Conservation (phyloP, 2,888 invertebrate genomes). For the Pachydiplax longipennis region DNA sequence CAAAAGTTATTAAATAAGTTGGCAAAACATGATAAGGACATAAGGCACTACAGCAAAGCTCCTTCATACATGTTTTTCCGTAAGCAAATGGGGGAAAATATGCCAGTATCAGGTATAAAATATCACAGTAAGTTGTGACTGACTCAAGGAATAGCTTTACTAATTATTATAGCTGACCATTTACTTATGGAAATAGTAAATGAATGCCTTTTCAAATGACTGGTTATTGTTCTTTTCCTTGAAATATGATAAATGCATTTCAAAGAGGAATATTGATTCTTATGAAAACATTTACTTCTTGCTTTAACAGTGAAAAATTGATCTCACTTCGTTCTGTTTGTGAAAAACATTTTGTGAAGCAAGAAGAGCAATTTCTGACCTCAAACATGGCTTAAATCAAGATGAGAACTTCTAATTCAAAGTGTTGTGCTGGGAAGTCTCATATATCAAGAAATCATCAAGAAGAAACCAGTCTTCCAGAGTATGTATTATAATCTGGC, state of each 20-base stretch:
- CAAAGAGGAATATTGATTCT: background rate
- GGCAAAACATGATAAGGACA: background rate
- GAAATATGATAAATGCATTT: background rate
- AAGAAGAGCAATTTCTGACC: background rate
- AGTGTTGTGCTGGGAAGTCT: conserved; percentile 13
- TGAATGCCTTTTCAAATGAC: conserved; percentile 11
- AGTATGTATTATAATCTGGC: conserved; percentile 42
- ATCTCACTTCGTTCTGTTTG: conserved; percentile 11
- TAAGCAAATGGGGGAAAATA: background rate
- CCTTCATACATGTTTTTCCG: background rate
- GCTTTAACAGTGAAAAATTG: conserved; percentile 28
- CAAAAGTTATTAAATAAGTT: background rate
- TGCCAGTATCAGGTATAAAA: background rate
- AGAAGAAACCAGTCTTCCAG: conserved; percentile 44
- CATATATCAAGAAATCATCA: conserved; percentile 20
- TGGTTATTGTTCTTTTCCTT: background rate
- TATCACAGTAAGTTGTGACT: conserved; percentile 19
- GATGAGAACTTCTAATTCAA: conserved; percentile 16
- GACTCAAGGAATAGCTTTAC: conserved; percentile 24
- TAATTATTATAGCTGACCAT: background rate
- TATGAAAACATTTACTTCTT: conserved; percentile 8
- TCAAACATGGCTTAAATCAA: background rate
- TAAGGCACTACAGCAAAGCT: background rate
- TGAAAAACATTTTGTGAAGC: conserved; percentile 24
- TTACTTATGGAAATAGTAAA: background rate